Conservation (phyloP, 2,797 vertebrate genomes). For the Acanthurus leucopareius region DNA sequence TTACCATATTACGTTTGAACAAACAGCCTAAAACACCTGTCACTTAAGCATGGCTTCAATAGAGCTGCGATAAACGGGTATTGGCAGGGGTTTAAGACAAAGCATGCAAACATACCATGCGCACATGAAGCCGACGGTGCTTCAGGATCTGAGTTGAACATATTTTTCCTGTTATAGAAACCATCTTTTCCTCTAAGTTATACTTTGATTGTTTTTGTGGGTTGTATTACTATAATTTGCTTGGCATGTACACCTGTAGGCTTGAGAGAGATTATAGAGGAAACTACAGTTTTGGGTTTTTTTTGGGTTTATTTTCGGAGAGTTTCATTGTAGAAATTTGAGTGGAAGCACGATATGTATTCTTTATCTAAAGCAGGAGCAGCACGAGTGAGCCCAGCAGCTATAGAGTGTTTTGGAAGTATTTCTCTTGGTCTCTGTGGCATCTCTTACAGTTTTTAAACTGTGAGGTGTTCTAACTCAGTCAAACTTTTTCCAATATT, state of each 20-base stretch:
- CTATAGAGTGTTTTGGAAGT: background rate
- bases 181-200: conserved; percentile 34
- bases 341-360: background rate
- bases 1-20: conserved; percentile 64
- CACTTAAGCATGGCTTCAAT: conserved; percentile 47
- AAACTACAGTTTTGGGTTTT: background rate
- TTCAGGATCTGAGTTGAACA: conserved; percentile 17
- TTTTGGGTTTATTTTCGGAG: background rate
- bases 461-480: conserved; percentile 1
- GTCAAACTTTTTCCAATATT: background rate
- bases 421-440: background rate
- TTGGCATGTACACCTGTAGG: conserved; percentile 20
- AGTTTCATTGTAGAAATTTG: background rate
- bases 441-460: background rate
- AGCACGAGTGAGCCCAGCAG: background rate
- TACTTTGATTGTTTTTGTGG: conserved; percentile 28
- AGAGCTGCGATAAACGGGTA: conserved; percentile 14
- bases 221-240: conserved; percentile 27
- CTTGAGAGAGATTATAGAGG: conserved; percentile 16
- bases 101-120: conserved; percentile 20
- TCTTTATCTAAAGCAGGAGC: background rate
- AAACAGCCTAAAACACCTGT: conserved; percentile 71
- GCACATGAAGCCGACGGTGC: conserved; percentile 5
- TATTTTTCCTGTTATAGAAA: conserved; percentile 16
- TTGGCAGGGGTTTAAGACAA: conserved; percentile 36